Conservation (phyloP, 2,113 vertebrate species). For the Melanocharis versteri region DNA sequence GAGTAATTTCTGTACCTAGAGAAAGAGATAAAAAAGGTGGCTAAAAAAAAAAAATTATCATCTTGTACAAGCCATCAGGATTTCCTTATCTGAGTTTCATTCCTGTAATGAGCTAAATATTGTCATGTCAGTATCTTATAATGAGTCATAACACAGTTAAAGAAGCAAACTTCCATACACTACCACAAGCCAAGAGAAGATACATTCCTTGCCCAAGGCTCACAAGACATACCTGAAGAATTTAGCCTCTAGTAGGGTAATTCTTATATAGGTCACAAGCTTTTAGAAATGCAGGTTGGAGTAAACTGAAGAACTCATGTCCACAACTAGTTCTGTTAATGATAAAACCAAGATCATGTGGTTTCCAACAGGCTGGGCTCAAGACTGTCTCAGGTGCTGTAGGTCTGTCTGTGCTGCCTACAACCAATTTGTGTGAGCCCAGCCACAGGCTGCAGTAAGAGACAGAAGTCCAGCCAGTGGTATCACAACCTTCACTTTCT, state of each 20-base stretch:
- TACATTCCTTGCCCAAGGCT: neutral
- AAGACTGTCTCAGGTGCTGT: too few relatives aligned
- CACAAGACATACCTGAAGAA: neutral
- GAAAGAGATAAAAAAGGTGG: neutral
- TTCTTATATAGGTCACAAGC: neutral
- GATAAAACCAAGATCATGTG: neutral
- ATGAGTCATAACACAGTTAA: neutral
- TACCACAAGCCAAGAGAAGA: neutral
- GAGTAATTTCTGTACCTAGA: conserved; percentile 64
- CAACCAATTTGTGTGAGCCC: neutral
- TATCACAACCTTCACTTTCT: neutral
- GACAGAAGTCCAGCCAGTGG: neutral
- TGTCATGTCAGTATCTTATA: neutral
- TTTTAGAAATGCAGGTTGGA: neutral
- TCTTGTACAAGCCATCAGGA: neutral
- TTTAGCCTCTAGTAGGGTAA: neutral
- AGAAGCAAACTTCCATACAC: neutral
- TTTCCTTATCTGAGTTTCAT: neutral
- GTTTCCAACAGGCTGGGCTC: neutral
- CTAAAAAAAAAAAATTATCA: neutral
- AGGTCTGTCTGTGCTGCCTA: neutral
- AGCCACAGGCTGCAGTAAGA: neutral
- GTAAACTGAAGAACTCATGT: neutral
- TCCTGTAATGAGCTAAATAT: neutral
- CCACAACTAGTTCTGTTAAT: neutral